Base-by-base conservation (phyloP, 2,888 invertebrate genomes). In the Cabera pusaria region DNA sequence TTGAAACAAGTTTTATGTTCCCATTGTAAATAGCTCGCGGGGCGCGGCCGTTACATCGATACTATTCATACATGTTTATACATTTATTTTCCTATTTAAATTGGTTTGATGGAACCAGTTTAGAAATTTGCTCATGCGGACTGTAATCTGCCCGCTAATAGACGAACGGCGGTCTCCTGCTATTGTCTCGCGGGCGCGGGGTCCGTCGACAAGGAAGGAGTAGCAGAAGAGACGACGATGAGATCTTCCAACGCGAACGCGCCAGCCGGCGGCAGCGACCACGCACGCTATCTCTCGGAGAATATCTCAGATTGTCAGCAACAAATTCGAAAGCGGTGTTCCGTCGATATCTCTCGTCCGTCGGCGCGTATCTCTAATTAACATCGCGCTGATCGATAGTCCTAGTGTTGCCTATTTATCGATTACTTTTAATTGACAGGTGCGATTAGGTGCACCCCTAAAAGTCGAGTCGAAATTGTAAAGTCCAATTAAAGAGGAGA, bases 351-450 rank as follows among this genome's bases (percentile, higher is more conserved):
- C 44, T 14, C 39, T 34, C 35, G n/a, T 21, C 29, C 40, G 33
- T 44, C 44, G 29, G 27, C 52, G 55, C 63, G 14, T 79, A 79
- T 80, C 80, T 79, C 65, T 79, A 77, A 79, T 77, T 72, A 79
- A 69, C 71, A 79, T 79, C 80, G 67, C 51, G 24, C 61, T 71
- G 72, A 71, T 72, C 71, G 72, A 71, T 72, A 49, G 59, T 55
- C 43, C 49, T 44, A 42, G 47, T 48, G 51, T 47, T 44, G 46
- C 49, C 46, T 43, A 32, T 59, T 59, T 59, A 57, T 61, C 58
- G 55, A 56, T 59, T 56, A 56, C 43, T 44, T 57, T 58, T 72
- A 66, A 71, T 71, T 71, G 70, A 68, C 66, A 72, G 64, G 56
- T 51, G 50, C 58, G 67, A 66, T 67, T 62, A 67, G 59, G 54